These are phyloP conservation scores for Carassius auratus DNA, from an alignment of 2,113 vertebrate genomes.

Conservation along the genomic window DNA sequence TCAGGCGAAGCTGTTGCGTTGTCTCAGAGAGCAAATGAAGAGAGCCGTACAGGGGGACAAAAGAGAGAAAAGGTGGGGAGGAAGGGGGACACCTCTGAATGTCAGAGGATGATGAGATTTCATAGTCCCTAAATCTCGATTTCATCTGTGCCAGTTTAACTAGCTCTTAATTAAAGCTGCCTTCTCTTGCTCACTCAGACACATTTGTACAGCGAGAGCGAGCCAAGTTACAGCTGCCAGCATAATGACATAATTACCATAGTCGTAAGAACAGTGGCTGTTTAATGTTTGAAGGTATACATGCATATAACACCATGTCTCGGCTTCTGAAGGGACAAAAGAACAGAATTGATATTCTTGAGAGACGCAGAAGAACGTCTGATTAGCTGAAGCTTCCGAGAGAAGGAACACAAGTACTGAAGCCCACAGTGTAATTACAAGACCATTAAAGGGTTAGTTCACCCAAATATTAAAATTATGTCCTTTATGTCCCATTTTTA, in stretches of 20 bases:
- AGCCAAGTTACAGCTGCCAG: conserved; percentile 68
- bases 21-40: conserved; percentile 40
- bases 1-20: conserved; percentile 48
- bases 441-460: not conserved
- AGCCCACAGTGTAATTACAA: not conserved
- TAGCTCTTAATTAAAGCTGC: conserved; percentile 79
- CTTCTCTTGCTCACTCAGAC: conserved; percentile 51
- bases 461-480: too few species aligned
- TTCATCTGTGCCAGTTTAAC: conserved; percentile 69
- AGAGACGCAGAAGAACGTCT: conserved; percentile 15
- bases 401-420: conserved; percentile 23
- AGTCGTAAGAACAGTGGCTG: conserved; percentile 72
- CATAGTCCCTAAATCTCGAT: conserved; percentile 70
- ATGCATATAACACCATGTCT: conserved; percentile 60
- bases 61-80: conserved; percentile 30
- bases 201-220: conserved; percentile 19
- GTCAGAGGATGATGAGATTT: conserved; percentile 72
- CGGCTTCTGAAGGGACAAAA: conserved; percentile 16
- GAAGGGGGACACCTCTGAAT: conserved; percentile 48
- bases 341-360: conserved; percentile 32
- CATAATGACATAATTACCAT: conserved; percentile 79
- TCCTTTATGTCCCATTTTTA: too few species aligned
- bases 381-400: conserved; percentile 30
- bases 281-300: conserved; percentile 72
- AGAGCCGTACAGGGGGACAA: not conserved